phyloP scores from a whole-genome alignment of 1,140 invertebrate species.

The Drosophila lacteicornis region DNA sequence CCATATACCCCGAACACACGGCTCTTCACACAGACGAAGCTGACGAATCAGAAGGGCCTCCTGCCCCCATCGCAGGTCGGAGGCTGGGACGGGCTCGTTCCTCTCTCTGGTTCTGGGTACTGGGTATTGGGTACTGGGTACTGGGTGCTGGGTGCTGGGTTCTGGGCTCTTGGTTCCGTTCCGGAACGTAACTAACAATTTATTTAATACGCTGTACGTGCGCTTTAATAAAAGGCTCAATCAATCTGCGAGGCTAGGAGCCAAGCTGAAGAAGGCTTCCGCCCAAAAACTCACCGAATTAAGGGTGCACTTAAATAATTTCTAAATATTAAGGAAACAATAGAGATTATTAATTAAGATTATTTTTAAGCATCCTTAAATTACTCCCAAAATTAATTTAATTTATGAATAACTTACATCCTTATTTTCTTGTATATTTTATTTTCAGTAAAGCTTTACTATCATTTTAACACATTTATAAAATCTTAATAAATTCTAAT shows the following conservation, averaged over 20 bases:
- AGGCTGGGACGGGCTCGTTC: constrained; percentile 26
- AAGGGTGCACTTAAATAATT: constrained; percentile 63
- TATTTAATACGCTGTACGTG: constrained; percentile 84
- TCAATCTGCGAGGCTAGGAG: constrained; percentile 68
- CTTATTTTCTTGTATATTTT: neutral
- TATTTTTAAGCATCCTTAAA: no score
- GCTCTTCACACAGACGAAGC: constrained; percentile 33
- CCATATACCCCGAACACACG: constrained; percentile 44
- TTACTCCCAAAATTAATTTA: no score
- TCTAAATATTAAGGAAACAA: no score
- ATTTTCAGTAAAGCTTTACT: neutral
- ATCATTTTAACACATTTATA: neutral
- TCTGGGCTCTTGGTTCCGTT: constrained; percentile 40
- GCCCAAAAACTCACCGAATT: constrained; percentile 50
- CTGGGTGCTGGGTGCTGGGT: neutral
- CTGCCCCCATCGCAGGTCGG: constrained; percentile 9
- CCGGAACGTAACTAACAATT: constrained; percentile 83
- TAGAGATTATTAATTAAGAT: no score
- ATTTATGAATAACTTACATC: no score
- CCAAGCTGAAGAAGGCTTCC: constrained; percentile 37
- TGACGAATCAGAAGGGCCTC: constrained; percentile 57
- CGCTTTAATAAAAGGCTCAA: constrained; percentile 83
- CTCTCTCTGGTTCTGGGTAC: constrained; percentile 9
- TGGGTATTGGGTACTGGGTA: neutral
- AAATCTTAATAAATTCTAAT: neutral